Evolutionary conservation across 2,113 vertebrate species (phyloP), one percentile per base, ranked within the genome.

Genomic region (Spea multiplicata): DNA sequence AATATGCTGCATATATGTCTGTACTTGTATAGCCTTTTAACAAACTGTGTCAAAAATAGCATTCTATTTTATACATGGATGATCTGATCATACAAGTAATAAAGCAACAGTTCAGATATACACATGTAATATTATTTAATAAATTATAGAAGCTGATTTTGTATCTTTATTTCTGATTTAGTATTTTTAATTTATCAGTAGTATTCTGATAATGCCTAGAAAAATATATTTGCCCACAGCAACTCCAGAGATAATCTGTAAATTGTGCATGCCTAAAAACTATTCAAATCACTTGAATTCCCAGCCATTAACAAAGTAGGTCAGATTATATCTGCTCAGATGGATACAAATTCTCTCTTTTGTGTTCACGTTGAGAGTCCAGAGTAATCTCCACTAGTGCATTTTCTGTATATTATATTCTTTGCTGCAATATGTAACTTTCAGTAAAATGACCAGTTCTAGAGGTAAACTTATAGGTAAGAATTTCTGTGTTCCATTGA

Each of bases 311-410:
- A 61, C 71, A 74, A 73, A 80, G 68, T 80, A n/a, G 78, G 78
- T 74, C 50, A 68, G 78, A 80, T 80, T 74, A 74, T 61, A 74
- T 74, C 64, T 74, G 52, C 64, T 53, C 65, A 80, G 78, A 80
- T 80, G 78, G 78, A 66, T 74, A 49, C 52, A 66, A 73, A 73
- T 73, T 66, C 62, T 66, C 70, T 79, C 70, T 73, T 75, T 73
- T 67, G 77, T 73, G 73, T 79, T 79, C 70, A 59, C 62, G 46
- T 44, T 73, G 49, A 72, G 69, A 70, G 50, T 66, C 53, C 7
- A 6, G 46, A 53, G 65, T 73, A 79, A 80, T 68, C 78, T 66
- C 16, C 46, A 65, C 53, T 61, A 61, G 71, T 61, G 55, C 71
- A n/a, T 74, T 80, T 66, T 44, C 10, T 80, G 8, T 52, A 74